Evolutionary conservation across 2,888 invertebrate species (phyloP).

Genomic region (Cheiracanthium punctorium): DNA sequence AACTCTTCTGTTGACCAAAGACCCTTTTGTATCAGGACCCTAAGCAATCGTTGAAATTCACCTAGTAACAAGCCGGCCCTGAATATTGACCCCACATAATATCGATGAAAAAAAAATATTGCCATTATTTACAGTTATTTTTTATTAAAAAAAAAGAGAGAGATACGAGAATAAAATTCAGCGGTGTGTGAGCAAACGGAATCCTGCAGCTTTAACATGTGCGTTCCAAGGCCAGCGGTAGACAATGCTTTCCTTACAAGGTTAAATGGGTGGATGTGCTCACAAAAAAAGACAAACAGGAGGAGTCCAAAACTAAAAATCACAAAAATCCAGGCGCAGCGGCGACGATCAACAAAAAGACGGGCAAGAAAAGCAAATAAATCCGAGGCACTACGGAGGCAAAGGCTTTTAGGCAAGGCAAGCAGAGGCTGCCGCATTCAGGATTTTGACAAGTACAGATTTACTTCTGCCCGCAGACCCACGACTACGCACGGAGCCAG

Average conservation of each 20-base stretch:
- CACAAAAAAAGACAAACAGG: conserved; percentile 13
- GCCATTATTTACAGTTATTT: no score
- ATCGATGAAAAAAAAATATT: no score
- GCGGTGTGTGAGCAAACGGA: not conserved
- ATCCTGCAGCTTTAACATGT: not conserved
- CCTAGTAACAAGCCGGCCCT: no score
- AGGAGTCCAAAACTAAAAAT: not conserved
- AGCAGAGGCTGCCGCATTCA: not conserved
- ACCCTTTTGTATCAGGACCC: no score
- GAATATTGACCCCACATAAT: no score
- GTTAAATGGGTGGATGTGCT: conserved; percentile 40
- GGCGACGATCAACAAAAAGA: conserved; percentile 7
- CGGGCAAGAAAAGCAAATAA: not conserved
- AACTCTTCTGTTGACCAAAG: no score
- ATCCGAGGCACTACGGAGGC: not conserved
- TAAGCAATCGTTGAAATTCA: no score
- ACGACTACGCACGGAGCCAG: no score
- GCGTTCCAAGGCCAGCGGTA: not conserved
- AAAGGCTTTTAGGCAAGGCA: not conserved
- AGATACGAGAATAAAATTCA: no score
- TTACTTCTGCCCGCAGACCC: not conserved
- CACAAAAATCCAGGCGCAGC: not conserved
- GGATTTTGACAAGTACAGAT: not conserved
- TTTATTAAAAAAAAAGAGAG: no score
- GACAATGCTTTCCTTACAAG: conserved; percentile 22